These are phyloP conservation scores for Pseudeuparius sepicola DNA, from an alignment of 2,888 invertebrate genomes.

Conservation along the genomic window DNA sequence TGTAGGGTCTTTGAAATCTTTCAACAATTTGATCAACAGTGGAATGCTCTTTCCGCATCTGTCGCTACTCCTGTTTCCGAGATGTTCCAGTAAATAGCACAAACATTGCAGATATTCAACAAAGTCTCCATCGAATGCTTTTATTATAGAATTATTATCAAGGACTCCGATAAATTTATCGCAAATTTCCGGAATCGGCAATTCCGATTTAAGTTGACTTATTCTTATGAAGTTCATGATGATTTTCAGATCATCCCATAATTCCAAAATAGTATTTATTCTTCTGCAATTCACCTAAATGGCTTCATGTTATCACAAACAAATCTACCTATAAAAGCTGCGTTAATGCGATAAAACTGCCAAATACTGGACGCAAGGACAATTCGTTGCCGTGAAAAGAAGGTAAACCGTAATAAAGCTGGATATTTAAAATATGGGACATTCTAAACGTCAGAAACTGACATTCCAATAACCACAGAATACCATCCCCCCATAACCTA, in stretches of 20 bases:
- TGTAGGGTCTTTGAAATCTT: slow-evolving; percentile 25
- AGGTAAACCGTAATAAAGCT: too few species aligned
- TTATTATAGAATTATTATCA: slow-evolving; percentile 23
- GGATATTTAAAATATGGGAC: too few species aligned
- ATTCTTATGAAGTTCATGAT: slow-evolving; percentile 33
- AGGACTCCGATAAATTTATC: slow-evolving; percentile 30
- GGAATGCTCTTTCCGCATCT: slow-evolving; percentile 28
- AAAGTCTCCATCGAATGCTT: slow-evolving; percentile 25
- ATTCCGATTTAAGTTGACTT: slow-evolving; percentile 31
- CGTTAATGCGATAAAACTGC: too few species aligned
- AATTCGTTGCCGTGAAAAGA: too few species aligned
- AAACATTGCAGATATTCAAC: slow-evolving; percentile 33
- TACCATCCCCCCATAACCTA: too few species aligned
- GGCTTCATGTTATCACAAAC: too few species aligned
- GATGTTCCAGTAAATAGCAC: slow-evolving; percentile 32
- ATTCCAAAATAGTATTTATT: slow-evolving; percentile 30
- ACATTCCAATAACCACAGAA: too few species aligned
- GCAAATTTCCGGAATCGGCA: slow-evolving; percentile 33
- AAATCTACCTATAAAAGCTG: too few species aligned
- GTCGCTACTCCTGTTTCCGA: slow-evolving; percentile 28
- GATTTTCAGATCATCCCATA: slow-evolving; percentile 33
- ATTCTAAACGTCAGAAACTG: too few species aligned
- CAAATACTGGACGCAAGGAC: too few species aligned
- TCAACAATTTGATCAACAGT: slow-evolving; percentile 28
- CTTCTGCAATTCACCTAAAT: too few species aligned